phyloP scores from a whole-genome alignment of 37 sponge, comb jelly and placozoan genomes.

The Crambe crambe region DNA sequence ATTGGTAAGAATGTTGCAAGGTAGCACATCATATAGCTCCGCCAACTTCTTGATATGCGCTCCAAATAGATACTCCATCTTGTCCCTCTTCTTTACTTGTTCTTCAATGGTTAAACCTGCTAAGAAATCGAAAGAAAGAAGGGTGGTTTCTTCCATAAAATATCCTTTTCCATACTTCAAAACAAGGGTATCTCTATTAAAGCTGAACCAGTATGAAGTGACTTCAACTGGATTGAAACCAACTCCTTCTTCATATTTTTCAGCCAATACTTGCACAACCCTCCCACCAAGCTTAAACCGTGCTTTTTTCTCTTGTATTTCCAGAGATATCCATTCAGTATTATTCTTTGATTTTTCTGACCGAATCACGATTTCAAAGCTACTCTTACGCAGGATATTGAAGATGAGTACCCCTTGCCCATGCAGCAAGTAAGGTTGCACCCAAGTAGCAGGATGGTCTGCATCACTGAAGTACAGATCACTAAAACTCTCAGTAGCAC shows the following conservation, averaged over 20 bases:
- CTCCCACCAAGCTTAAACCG: not conserved
- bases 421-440: not conserved
- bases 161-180: conserved; percentile 80
- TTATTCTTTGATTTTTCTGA: not conserved
- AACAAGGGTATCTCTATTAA: conserved; percentile 41
- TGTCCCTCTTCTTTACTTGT: not conserved
- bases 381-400: conserved; percentile 10
- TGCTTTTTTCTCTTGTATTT: not conserved
- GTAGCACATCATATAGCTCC: not conserved
- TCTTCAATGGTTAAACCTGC: not conserved
- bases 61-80: not conserved
- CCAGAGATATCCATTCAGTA: conserved; percentile 5
- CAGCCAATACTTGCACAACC: not conserved
- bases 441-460: no score
- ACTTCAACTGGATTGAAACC: conserved; percentile 45
- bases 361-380: conserved; percentile 44
- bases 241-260: conserved; percentile 4
- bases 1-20: not conserved
- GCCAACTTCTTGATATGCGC: not conserved
- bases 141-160: conserved; percentile 64
- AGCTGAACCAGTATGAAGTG: conserved; percentile 74
- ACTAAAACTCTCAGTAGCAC: no score
- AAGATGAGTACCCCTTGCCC: conserved; percentile 20
- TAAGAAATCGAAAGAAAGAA: not conserved
- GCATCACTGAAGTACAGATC: no score